Evolutionary conservation across 2,888 invertebrate species (phyloP), one percentile per base, ranked within the genome.

Genomic region (Stegophylla sp.): DNA sequence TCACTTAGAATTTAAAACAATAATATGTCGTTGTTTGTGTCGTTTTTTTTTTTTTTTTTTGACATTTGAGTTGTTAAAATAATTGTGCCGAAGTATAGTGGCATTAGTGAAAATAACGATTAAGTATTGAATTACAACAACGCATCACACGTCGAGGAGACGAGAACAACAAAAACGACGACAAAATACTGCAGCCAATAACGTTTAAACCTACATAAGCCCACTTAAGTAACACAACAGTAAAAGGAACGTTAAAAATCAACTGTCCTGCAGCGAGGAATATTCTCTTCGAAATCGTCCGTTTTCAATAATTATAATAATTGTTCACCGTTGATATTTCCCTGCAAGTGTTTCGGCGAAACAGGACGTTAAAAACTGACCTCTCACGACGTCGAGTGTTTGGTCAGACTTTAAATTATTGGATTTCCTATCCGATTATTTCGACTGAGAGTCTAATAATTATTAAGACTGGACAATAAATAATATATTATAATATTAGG

Each of bases 161-260:
- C 51, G 53, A 41, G 34, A 53, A 26, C 48, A n/a, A 51, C 34
- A n/a, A n/a, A n/a, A n/a, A n/a, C n/a, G n/a, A 15, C 28, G 51
- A 71, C 34, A 71, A 71, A 71, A 71, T 71, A 53, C 34, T 71
- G 34, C 20, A 53, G 53, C 69, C 53, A 20, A 26, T 67, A 48
- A 67, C 48, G 53, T 23, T 53, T 53, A 34, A 53, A 53, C 41
- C 63, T 20, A 63, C 12, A 63, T 41, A 63, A 56, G n/a, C 20
- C 20, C 12, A 20, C 20, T 56, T 23, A 12, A 23, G n/a, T 9
- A 63, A 10, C n/a, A 34, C 3, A 63, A 10, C n/a, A 34, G 7
- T 34, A 34, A n/a, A 63, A 71, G 12, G 23, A 12, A 56, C 0
- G 10, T 23, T 53, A n/a, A 53, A 51, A 53, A 34, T 34, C 15